phyloP scores from a whole-genome alignment of 2,888 invertebrate species.

The Sesamia inferens region DNA sequence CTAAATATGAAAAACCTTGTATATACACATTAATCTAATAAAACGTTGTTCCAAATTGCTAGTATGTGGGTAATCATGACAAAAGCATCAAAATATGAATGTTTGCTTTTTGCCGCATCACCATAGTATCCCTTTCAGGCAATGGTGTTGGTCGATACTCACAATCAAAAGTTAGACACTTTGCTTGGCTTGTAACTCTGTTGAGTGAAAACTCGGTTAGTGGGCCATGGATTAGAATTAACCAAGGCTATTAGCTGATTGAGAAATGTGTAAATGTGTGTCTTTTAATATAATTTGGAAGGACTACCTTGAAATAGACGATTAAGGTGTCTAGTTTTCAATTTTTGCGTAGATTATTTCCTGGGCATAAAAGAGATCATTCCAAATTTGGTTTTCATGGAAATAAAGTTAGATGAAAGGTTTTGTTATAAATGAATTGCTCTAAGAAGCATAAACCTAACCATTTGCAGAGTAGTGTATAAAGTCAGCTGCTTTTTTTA shows the following conservation, averaged over 20 bases:
- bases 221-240: constrained; percentile 51
- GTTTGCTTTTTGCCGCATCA: constrained; percentile 29
- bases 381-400: not conserved
- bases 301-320: constrained; percentile 5
- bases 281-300: not conserved
- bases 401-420: not conserved
- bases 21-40: constrained; percentile 3
- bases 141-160: constrained; percentile 36
- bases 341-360: not conserved
- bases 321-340: not conserved
- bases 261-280: constrained; percentile 17
- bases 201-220: constrained; percentile 52
- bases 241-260: constrained; percentile 30
- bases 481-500: too few relatives aligned
- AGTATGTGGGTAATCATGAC: constrained; percentile 24
- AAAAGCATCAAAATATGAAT: constrained; percentile 19
- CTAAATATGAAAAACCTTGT: not conserved
- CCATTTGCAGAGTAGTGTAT: too few relatives aligned
- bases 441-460: not conserved
- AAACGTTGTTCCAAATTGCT: constrained; percentile 6
- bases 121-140: constrained; percentile 18
- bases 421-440: not conserved
- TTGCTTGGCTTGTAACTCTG: constrained; percentile 8
- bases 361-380: not conserved
- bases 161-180: constrained; percentile 20